These are phyloP conservation scores for Gallinago stenura DNA, from an alignment of 2,797 vertebrate genomes.

Conservation along the genomic window DNA sequence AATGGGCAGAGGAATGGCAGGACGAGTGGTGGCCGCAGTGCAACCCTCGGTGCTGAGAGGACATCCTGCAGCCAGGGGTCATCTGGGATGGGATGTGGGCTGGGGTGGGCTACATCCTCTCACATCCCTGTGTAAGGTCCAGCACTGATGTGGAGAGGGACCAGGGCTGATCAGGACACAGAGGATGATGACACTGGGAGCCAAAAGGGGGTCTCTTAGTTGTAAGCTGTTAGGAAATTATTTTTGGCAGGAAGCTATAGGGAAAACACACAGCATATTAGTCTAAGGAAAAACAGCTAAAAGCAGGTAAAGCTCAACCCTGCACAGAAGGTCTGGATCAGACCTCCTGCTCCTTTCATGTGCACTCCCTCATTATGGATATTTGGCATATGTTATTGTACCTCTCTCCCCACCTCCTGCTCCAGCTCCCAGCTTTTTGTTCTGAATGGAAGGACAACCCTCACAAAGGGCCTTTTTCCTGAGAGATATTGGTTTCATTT, in stretches of 20 bases:
- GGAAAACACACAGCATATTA: not conserved
- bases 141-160: accelerated
- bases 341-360: not conserved
- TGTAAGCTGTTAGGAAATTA: not conserved
- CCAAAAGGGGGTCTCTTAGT: not conserved
- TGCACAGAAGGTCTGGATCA: not conserved
- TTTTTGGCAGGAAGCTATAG: not conserved
- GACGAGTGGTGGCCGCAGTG: accelerated
- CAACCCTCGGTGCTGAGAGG: not conserved
- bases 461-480: slow-evolving; percentile 29
- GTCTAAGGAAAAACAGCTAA: not conserved
- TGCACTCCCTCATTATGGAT: not conserved
- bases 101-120: not conserved
- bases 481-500: slow-evolving; percentile 50
- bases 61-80: not conserved
- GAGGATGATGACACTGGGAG: not conserved
- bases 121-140: accelerated
- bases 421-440: not conserved
- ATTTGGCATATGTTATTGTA: not conserved
- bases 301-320: not conserved
- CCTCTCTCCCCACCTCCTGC: not conserved
- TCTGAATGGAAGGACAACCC: slow-evolving; percentile 27
- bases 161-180: not conserved
- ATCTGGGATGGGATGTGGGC: not conserved
- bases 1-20: not conserved